Base-by-base conservation (phyloP, 2,113 vertebrate species). In the Hypomesus transpacificus region DNA sequence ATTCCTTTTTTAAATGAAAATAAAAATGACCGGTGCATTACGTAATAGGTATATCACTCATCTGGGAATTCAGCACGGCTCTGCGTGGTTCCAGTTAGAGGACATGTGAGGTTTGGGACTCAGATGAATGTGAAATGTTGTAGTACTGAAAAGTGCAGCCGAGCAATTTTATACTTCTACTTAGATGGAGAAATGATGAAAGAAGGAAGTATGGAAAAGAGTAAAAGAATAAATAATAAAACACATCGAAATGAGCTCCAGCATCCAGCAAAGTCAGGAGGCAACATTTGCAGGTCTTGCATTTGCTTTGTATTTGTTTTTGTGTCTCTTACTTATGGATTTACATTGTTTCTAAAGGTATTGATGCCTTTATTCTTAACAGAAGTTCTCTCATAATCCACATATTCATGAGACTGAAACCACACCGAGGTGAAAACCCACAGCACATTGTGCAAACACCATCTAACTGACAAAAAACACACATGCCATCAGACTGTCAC, bases 81-180 rank as follows among this genome's bases (percentile, higher is more conserved):
- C 31, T 56, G 28, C 9, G 20, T 22, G 20, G 24, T 65, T 72
- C 6, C n/a, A 72, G 65, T 63, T 71, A 31, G 17, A 57, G 54
- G 70, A 83, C 71, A 73, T 69, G 60, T 72, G 20, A 60, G 21
- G 31, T 65, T 73, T 72, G 68, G 64, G 68, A 80, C 75, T 75
- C n/a, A 73, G 28, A 52, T 65, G 75, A 76, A 74, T 69, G 24
- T 24, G 70, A 77, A 75, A 61, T 69, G 68, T 68, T 72, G 68
- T 68, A 66, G n/a, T 34, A 68, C 21, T 26, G 70, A 26, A 74
- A 68, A 79, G 72, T 71, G 68, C 46, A 65, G 74, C 58, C 71
- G 13, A 59, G 59, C 65, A 77, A 80, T 77, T 24, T 72, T 77
- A 74, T 79, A 71, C 76, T 82, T 69, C 69, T 71, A 73, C 70